Conservation (phyloP, 2,888 invertebrate genomes). For the Pterobdella sp. region DNA sequence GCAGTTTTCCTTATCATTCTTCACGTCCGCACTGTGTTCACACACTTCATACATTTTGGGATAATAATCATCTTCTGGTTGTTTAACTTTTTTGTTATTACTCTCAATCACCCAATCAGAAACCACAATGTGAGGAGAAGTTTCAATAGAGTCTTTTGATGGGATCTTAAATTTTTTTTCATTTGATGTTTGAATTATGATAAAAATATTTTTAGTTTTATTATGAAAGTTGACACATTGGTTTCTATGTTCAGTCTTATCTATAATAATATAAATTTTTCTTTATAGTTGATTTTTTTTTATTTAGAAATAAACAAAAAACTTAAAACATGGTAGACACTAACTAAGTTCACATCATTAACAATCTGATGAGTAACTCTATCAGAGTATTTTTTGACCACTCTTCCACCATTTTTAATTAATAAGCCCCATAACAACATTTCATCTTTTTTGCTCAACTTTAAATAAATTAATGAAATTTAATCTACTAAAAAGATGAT, state of each 20-base stretch:
- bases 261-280: too few relatives aligned
- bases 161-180: too few relatives aligned
- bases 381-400: constrained; percentile 56
- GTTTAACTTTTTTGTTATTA: background rate
- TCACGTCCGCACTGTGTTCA: background rate
- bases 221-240: too few relatives aligned
- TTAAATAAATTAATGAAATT: constrained; percentile 37
- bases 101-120: background rate
- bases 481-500: background rate
- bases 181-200: too few relatives aligned
- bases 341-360: too few relatives aligned
- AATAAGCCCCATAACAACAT: constrained; percentile 74
- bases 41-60: background rate
- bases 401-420: constrained; percentile 72
- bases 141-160: too few relatives aligned
- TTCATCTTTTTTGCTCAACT: constrained; percentile 58
- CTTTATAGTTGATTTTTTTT: too few relatives aligned
- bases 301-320: too few relatives aligned
- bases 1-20: background rate
- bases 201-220: too few relatives aligned
- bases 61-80: background rate
- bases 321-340: too few relatives aligned
- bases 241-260: too few relatives aligned
- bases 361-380: constrained; percentile 77
- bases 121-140: background rate